These are phyloP conservation scores for Zaprionus capensis DNA, from an alignment of 1,140 invertebrate species.

Conservation along the genomic window DNA sequence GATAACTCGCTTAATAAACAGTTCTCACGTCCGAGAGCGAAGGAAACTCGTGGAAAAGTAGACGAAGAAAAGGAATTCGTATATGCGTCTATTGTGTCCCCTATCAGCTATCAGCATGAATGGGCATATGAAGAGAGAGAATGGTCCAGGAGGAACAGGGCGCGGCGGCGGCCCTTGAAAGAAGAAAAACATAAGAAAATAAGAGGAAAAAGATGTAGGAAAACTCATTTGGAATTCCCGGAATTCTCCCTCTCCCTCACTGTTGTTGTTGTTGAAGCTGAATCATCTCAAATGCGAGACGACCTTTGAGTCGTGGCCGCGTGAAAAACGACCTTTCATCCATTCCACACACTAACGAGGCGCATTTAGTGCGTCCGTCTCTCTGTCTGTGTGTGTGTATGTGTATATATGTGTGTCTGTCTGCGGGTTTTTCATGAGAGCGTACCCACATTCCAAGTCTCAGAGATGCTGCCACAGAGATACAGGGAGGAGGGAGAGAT, in stretches of 20 bases:
- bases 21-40: conserved; percentile 60
- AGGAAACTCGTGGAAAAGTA: conserved; percentile 14
- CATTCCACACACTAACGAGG: conserved; percentile 77
- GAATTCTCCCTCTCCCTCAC: conserved; percentile 55
- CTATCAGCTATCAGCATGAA: conserved; percentile 72
- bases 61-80: conserved; percentile 39
- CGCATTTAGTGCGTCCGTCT: conserved; percentile 57
- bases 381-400: conserved; percentile 18
- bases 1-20: conserved; percentile 70
- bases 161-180: conserved; percentile 55
- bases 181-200: conserved; percentile 43
- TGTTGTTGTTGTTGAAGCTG: conserved; percentile 41
- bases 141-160: conserved; percentile 49
- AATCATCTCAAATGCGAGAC: conserved; percentile 68
- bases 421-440: conserved; percentile 64
- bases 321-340: conserved; percentile 81
- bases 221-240: conserved; percentile 78
- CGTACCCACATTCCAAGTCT: conserved; percentile 71
- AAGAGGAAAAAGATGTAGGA: conserved; percentile 41
- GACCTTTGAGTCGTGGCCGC: conserved; percentile 73
- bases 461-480: conserved; percentile 52
- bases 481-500: conserved; percentile 21
- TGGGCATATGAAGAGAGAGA: conserved; percentile 43
- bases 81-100: conserved; percentile 37
- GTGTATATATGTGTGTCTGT: conserved; percentile 12